Evolutionary conservation across 2,888 invertebrate genomes (phyloP), one percentile per base, ranked within the genome.

Genomic region (Cyrtodaria siliqua): DNA sequence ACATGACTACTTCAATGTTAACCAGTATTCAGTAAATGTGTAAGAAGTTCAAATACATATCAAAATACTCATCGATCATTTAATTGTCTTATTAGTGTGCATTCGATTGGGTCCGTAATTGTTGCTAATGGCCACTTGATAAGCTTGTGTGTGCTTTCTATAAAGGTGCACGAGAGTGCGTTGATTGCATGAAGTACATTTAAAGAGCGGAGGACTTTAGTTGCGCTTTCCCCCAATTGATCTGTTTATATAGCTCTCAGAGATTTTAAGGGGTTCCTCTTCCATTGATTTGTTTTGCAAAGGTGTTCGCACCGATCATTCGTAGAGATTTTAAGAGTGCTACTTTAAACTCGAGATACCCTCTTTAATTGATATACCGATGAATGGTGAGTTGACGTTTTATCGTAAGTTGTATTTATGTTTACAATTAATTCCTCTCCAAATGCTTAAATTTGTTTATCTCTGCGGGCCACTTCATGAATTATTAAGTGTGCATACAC

Each of bases 291-390:
- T 44, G 61, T 18, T 52, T 53, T n/a, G 55, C 60, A 67, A 67
- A 67, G 56, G 56, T 56, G 56, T 24, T 56, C 2, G 14, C 49
- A 20, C 52, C 50, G 76, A 76, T 76, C 71, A 24, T 23, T 50
- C 57, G 60, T 67, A 63, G 78, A 72, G 68, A 64, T n/a, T 56
- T 47, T 56, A 60, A 76, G 76, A 59, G 71, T 20, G 16, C 29
- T 73, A 78, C 78, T 78, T 78, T 69, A 72, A 56, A 47, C 71
- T 73, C 33, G 56, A 73, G 78, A 69, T 61, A 69, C 53, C 33
- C 64, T 63, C 69, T 69, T 71, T 62, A 76, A 63, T 71, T 57
- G 60, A 60, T 44, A 61, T 55, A 52, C 16, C 42, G 27, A 52
- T 59, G 50, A 20, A 49, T 4, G 20, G 38, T 23, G 60, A 24